Evolutionary conservation across 2,113 vertebrate genomes (phyloP).

Genomic region (Platysternon megacephalum): DNA sequence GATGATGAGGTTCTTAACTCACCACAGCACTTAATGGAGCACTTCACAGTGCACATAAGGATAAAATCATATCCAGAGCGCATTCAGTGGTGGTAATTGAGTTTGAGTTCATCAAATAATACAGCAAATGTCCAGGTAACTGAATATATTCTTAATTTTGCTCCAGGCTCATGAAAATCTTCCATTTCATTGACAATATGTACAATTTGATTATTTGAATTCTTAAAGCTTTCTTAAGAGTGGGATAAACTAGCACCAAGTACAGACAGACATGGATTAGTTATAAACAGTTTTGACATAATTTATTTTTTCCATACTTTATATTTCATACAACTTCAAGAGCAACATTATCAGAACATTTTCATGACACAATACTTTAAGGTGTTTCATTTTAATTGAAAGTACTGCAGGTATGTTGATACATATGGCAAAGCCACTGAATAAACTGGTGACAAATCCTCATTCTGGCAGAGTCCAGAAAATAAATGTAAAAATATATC

Average conservation of each 20-base stretch:
- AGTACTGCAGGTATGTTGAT: background rate
- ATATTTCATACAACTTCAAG: background rate
- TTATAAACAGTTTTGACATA: background rate
- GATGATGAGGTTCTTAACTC: background rate
- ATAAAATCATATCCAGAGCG: background rate
- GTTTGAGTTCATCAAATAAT: constrained; percentile 35
- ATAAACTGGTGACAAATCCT: background rate
- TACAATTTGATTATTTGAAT: background rate
- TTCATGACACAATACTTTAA: constrained; percentile 10
- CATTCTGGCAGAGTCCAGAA: background rate
- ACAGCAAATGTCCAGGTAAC: background rate
- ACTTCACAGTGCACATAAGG: background rate
- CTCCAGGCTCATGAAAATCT: background rate
- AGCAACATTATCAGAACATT: background rate
- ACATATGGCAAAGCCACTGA: background rate
- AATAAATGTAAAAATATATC: background rate
- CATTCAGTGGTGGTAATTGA: constrained; percentile 17
- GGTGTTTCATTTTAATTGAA: constrained; percentile 8
- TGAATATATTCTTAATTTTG: constrained; percentile 30
- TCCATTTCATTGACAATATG: background rate
- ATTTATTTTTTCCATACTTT: background rate
- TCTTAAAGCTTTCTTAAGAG: background rate
- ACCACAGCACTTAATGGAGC: constrained; percentile 2
- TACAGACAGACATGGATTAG: background rate
- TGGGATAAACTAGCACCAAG: background rate